Conservation (phyloP, 2,888 invertebrate species). For the Portevinia maculata region DNA sequence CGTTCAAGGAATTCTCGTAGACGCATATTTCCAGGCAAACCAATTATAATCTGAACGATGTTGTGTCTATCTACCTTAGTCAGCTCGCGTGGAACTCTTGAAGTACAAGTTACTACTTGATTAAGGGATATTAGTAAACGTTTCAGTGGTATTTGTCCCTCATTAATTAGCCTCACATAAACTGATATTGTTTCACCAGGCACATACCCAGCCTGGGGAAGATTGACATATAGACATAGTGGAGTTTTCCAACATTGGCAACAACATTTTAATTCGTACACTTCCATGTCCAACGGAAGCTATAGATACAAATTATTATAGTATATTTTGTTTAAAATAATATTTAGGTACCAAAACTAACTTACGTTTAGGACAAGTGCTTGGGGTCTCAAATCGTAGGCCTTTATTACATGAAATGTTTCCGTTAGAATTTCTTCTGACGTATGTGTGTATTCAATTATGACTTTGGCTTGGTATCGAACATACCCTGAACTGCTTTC, state of each 20-base stretch:
- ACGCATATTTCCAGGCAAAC: conserved; percentile 33
- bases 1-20: conserved; percentile 57
- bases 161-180: conserved; percentile 77
- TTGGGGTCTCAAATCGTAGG: conserved; percentile 44
- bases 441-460: conserved; percentile 75
- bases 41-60: conserved; percentile 39
- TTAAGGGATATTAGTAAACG: conserved; percentile 77
- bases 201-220: conserved; percentile 77
- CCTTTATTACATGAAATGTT: conserved; percentile 39
- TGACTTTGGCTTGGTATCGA: conserved; percentile 77
- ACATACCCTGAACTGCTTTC: conserved; percentile 78
- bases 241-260: conserved; percentile 78
- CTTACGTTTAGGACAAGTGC: conserved; percentile 33
- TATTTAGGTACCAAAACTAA: background rate
- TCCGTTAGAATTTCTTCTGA: conserved; percentile 41
- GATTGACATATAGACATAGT: conserved; percentile 76
- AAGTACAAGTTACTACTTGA: conserved; percentile 75
- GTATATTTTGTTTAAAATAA: background rate
- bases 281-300: conserved; percentile 68
- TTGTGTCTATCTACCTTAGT: conserved; percentile 37
- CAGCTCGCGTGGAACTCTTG: conserved; percentile 33
- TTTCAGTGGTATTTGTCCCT: conserved; percentile 75
- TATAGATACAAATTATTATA: background rate
- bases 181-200: conserved; percentile 78
- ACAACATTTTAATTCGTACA: conserved; percentile 74